Base-by-base conservation (phyloP, 1,140 invertebrate genomes). In the Drosophila yakuba region DNA sequence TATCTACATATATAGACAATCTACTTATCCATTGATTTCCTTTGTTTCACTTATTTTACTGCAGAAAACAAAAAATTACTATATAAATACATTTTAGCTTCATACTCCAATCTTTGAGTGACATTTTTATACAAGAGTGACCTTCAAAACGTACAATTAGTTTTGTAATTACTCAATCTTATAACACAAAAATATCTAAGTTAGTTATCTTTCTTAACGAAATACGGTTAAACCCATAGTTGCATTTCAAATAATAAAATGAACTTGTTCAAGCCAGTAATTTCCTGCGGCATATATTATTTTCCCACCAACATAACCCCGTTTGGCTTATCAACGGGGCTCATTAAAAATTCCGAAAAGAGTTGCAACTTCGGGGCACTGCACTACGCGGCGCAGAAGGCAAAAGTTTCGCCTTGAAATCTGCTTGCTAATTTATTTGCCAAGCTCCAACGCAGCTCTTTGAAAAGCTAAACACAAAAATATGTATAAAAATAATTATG, bases 401-500 rank as follows among this genome's bases (percentile, higher is more conserved):
- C 41, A 47, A 47, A 71, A 71, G 51, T 25, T 51, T 69, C n/a
- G 52, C 64, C 67, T 71, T 71, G 50, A 68, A 43, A 44, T 66
- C 39, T 15, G 38, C 38, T 63, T 51, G 60, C 47, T 56, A 69
- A 56, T 69, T 69, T 69, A 71, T 71, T 71, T 69, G 56, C 67
- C 68, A 48, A 48, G 36, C 63, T 67, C n/a, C 45, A 36, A 14
- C 41, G 20, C 35, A 67, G 39, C 35, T 68, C 62, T 66, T n/a
- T n/a, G 17, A 23, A 51, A 28, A 20, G 11, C 47, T 25, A 43
- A 60, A 36, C 69, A 43, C 38, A 71, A 71, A 47, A 56, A 71
- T 32, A 39, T 44, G 32, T 54, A 74, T 44, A 51, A 43, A 74
- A 74, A 74, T 74, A 74, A 74, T 74, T 74, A 74, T 74, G 59